phyloP scores from a whole-genome alignment of 2,797 vertebrate species.

The Girardinus metallicus region DNA sequence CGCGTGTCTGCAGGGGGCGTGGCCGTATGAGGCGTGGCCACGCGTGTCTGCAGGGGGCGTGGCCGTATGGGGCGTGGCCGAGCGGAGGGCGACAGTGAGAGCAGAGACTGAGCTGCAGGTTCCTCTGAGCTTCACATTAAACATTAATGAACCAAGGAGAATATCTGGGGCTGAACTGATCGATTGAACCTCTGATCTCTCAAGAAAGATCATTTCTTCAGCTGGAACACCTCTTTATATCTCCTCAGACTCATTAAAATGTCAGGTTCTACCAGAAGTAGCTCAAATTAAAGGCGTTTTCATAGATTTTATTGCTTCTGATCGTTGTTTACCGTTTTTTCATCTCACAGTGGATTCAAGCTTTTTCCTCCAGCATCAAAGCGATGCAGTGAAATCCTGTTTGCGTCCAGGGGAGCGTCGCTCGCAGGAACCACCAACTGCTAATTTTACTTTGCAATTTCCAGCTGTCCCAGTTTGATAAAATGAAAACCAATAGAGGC shows the following conservation, averaged over 20 bases:
- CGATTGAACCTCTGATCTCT: constrained; percentile 5
- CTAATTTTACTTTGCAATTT: not conserved
- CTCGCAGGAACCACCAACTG: not conserved
- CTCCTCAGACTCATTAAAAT: not conserved
- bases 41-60: no score
- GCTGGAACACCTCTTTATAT: not conserved
- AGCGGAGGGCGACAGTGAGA: not conserved
- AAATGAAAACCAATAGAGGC: not conserved
- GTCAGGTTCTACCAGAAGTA: not conserved
- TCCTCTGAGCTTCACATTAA: not conserved
- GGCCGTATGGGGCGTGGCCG: not conserved
- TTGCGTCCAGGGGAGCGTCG: not conserved
- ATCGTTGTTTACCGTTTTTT: not conserved
- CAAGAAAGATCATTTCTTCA: not conserved
- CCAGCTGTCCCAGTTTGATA: not conserved
- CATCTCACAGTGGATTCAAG: not conserved
- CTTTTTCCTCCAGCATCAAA: not conserved
- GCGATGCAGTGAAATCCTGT: not conserved
- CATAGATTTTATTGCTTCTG: not conserved
- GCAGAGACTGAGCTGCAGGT: not conserved
- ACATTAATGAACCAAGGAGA: constrained; percentile 2
- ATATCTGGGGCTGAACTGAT: not conserved
- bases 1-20: no score
- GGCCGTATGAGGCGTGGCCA: no score
- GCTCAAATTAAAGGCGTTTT: not conserved